phyloP scores from a whole-genome alignment of 2,797 vertebrate genomes.

The Taenioides sp. region DNA sequence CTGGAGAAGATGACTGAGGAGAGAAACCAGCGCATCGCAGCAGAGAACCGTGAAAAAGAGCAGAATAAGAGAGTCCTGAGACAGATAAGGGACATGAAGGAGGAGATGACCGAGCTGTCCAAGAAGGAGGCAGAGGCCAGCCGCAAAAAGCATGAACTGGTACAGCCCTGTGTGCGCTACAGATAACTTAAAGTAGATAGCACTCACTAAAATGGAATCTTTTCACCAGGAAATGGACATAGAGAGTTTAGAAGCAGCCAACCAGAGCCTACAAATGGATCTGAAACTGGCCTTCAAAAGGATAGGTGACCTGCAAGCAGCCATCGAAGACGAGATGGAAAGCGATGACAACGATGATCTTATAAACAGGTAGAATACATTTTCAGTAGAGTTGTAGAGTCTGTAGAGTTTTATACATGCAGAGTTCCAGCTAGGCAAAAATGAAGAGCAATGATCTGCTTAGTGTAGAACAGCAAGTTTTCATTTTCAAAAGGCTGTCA shows the following conservation, averaged over 20 bases:
- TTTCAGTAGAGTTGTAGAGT: neutral
- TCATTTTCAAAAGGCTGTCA: constrained; percentile 48
- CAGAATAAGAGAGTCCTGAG: constrained; percentile 95
- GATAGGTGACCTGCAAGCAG: constrained; percentile 96
- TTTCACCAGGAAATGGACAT: constrained; percentile 95
- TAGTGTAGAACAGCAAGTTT: constrained; percentile 21
- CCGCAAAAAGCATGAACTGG: constrained; percentile 97
- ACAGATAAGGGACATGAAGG: constrained; percentile 92
- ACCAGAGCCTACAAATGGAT: constrained; percentile 97
- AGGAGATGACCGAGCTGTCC: constrained; percentile 92
- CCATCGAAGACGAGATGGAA: constrained; percentile 99
- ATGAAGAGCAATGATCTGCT: constrained; percentile 3
- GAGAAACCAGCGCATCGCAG: constrained; percentile 82
- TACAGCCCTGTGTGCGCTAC: constrained; percentile 58
- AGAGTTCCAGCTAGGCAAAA: constrained; percentile 11
- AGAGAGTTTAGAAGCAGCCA: constrained; percentile 94
- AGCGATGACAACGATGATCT: constrained; percentile 96
- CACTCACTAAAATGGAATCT: constrained; percentile 59
- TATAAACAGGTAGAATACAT: constrained; percentile 86
- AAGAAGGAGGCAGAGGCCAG: constrained; percentile 95
- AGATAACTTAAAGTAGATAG: constrained; percentile 14
- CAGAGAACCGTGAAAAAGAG: constrained; percentile 94
- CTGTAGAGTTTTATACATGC: constrained; percentile 12
- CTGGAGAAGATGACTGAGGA: constrained; percentile 96
- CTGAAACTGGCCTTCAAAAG: constrained; percentile 98